Evolutionary conservation across 2,888 invertebrate species (phyloP), one percentile per base, ranked within the genome.

Genomic region (Pachycephus smyrnensis): DNA sequence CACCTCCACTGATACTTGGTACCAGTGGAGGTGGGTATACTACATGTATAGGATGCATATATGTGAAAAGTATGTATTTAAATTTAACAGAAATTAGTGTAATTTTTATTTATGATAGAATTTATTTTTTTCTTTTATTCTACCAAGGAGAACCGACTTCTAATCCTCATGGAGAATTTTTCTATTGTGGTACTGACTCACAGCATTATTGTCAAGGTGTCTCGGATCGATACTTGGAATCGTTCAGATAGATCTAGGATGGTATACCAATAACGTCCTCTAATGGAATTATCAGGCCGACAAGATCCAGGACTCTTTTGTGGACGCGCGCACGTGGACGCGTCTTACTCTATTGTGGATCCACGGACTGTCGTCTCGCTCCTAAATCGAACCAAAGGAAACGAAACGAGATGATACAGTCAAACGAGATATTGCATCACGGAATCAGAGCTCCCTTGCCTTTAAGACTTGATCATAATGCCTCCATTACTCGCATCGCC

Each of bases 281-380:
- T 89, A 88, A 89, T 88, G 88, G 89, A 87, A 87, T 89, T 86
- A 87, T 89, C 87, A 80, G 82, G 77, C 82, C 75, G 79, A 81
- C 81, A 80, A 78, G 82, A 85, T 84, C 81, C 55, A 55, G 55
- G 55, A 55, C 55, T 55, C 55, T 55, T 55, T 55, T 55, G 55
- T 55, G 15, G 55, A 55, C 55, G 55, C 71, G 31, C 32, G 71
- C 71, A 71, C 71, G 71, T 71, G 71, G 71, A 71, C 71, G 30
- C 71, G 71, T 71, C 33, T 33, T 71, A 32, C 55, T 55, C 3
- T 23, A 55, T 55, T 55, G 55, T 55, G 55, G 23, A 55, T 55
- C 55, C 23, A 55, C 55, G 2, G 55, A 55, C 55, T 55, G 55
- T 55, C 55, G 55, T 55, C 55, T 9, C 23, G 23, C 55, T 55